phyloP scores from a whole-genome alignment of 2,113 vertebrate species.

The Crotalus horridus region DNA sequence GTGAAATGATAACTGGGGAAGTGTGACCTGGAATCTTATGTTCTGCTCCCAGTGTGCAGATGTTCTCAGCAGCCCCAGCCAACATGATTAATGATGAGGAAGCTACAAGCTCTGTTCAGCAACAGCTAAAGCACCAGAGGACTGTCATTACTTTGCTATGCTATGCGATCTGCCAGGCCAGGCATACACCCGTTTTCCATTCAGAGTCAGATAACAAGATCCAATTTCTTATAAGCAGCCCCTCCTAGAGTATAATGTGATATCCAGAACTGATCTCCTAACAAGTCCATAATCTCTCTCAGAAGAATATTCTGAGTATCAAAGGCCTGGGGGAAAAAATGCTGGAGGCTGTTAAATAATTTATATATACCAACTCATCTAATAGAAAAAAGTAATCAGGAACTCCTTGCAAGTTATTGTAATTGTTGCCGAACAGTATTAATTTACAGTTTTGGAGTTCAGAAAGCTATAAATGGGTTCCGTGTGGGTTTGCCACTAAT shows the following conservation, averaged over 20 bases:
- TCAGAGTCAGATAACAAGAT: background rate
- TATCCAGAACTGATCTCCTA: background rate
- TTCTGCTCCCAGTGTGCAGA: background rate
- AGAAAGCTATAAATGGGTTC: background rate
- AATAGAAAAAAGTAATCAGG: background rate
- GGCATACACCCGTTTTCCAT: background rate
- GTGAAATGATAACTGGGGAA: background rate
- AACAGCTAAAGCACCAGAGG: background rate
- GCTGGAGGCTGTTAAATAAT: background rate
- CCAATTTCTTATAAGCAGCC: background rate
- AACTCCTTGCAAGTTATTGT: background rate
- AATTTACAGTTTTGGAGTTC: background rate
- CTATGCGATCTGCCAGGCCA: background rate
- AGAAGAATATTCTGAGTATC: background rate
- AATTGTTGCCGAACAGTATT: background rate
- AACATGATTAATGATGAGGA: background rate
- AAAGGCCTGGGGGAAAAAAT: background rate
- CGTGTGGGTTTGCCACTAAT: background rate
- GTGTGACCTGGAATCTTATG: background rate
- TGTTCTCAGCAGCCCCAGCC: background rate
- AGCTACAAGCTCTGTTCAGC: background rate
- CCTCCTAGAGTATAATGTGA: background rate
- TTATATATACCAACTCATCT: background rate
- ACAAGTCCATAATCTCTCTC: background rate
- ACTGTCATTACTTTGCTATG: background rate